phyloP scores from a whole-genome alignment of 2,797 vertebrate species.

The Clarias fuscus region DNA sequence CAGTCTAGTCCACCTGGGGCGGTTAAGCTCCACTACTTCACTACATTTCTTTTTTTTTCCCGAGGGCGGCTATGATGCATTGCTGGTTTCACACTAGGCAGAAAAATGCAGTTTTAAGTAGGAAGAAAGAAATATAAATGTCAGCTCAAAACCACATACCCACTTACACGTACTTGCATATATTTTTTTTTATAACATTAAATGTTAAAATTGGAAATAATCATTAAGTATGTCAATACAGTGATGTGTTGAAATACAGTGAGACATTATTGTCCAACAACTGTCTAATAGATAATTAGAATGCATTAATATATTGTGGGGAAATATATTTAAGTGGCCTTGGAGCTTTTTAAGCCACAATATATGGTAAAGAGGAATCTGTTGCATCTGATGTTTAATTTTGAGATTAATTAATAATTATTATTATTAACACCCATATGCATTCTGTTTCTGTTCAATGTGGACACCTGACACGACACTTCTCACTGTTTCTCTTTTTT shows the following conservation, averaged over 20 bases:
- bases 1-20: not conserved
- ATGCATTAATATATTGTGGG: not conserved
- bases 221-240: not conserved
- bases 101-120: not conserved
- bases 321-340: not conserved
- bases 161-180: too few species aligned
- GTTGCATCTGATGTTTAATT: not conserved
- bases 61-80: not conserved
- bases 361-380: not conserved
- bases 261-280: not conserved
- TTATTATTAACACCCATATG: not conserved
- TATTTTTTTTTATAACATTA: not conserved
- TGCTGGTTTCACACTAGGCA: not conserved
- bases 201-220: not conserved
- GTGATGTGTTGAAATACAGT: not conserved
- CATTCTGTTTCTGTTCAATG: not conserved
- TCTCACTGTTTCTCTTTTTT: not conserved
- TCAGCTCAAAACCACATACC: not conserved
- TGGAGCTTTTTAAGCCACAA: not conserved
- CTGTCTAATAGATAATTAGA: not conserved
- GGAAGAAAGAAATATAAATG: conserved; percentile 29
- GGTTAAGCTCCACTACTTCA: not conserved
- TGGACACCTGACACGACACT: not conserved
- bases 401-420: too few species aligned
- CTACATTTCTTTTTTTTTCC: too few species aligned